Conservation (phyloP, 2,797 vertebrate genomes). For the Diplodus puntazzo region DNA sequence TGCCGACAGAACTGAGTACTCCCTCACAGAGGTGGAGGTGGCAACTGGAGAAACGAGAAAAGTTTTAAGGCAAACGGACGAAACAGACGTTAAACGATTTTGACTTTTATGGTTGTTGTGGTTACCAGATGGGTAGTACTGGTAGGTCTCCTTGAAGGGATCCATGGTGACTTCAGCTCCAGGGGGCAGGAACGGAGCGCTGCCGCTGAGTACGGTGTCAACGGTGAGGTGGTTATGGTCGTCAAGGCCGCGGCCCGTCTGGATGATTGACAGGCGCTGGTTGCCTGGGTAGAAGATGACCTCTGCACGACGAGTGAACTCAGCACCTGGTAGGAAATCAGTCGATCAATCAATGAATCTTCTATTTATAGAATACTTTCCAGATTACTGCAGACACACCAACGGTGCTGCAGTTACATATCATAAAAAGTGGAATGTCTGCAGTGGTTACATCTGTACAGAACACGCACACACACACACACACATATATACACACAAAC, state of each 20-base stretch:
- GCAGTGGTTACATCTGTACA: constrained; percentile 29
- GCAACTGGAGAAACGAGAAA: constrained; percentile 76
- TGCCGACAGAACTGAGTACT: constrained; percentile 83
- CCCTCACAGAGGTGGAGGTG: constrained; percentile 87
- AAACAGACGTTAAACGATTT: neutral
- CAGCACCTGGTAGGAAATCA: constrained; percentile 84
- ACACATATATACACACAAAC: constrained; percentile 50
- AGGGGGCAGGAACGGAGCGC: constrained; percentile 87
- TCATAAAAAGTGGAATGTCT: constrained; percentile 34
- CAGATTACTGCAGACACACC: constrained; percentile 1
- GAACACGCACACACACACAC: constrained; percentile 24
- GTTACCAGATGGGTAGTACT: constrained; percentile 91
- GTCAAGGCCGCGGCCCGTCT: constrained; percentile 90
- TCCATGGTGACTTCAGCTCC: constrained; percentile 86
- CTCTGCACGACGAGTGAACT: constrained; percentile 90
- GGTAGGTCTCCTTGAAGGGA: constrained; percentile 93
- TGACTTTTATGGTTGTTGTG: neutral
- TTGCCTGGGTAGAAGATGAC: constrained; percentile 91
- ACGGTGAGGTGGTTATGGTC: constrained; percentile 91
- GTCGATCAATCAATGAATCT: neutral
- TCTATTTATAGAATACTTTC: constrained; percentile 14
- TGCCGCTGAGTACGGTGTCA: constrained; percentile 88
- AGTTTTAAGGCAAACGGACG: neutral
- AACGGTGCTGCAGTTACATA: constrained; percentile 17
- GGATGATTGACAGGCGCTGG: constrained; percentile 88